A percentile compares a stretch with the other conserved stretches of the same genome.
phyloP scores from a whole-genome alignment of 1,140 invertebrate genomes.

The Ericerus pela region DNA sequence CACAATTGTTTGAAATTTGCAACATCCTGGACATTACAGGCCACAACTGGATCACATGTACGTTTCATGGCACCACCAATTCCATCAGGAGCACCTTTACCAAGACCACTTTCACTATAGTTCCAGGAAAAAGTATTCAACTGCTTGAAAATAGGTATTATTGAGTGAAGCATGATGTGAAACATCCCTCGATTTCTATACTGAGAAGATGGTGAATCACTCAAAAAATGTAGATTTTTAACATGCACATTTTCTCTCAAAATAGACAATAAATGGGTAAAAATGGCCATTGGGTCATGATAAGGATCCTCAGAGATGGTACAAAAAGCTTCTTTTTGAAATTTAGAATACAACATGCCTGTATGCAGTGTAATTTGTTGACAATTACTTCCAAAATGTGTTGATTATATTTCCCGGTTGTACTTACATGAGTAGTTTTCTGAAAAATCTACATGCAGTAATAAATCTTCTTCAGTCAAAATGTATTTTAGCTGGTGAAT shows the following conservation, averaged over 20 bases:
- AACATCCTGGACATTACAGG: constrained; percentile 27
- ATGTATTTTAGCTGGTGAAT: constrained; percentile 25
- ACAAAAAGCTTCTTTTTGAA: constrained; percentile 26
- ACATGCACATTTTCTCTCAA: constrained; percentile 24
- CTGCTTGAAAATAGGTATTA: neutral
- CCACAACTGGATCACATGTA: constrained; percentile 28
- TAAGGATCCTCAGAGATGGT: constrained; percentile 28
- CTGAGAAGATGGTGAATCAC: constrained; percentile 15
- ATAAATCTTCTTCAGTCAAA: constrained; percentile 23
- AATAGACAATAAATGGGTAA: constrained; percentile 28
- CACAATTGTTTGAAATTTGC: neutral
- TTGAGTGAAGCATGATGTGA: neutral
- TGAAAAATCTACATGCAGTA: constrained; percentile 29
- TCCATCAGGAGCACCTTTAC: constrained; percentile 33
- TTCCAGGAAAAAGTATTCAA: constrained; percentile 26
- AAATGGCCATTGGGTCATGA: constrained; percentile 28
- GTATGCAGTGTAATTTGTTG: constrained; percentile 29
- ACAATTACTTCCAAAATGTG: constrained; percentile 26
- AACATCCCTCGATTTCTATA: neutral
- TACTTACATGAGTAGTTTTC: constrained; percentile 29
- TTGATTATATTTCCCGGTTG: constrained; percentile 27
- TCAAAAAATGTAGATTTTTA: constrained; percentile 17
- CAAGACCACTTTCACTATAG: constrained; percentile 32
- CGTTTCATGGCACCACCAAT: constrained; percentile 32
- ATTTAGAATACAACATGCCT: constrained; percentile 25